phyloP scores from a whole-genome alignment of 2,113 vertebrate genomes.

The Ploceus nigricollis region DNA sequence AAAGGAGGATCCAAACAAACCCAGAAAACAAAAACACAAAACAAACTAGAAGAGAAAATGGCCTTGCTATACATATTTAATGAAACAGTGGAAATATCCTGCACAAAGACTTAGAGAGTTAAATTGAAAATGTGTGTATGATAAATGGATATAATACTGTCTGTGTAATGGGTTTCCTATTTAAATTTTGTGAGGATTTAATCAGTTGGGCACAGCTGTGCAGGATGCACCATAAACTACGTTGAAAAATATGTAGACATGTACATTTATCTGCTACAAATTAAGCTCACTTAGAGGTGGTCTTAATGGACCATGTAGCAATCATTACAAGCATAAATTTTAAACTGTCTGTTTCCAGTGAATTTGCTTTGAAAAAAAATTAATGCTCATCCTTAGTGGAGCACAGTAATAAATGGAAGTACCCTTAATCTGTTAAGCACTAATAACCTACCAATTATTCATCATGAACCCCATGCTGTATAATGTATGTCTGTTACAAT shows the following conservation, averaged over 20 bases:
- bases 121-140: conserved; percentile 69
- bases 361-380: conserved; percentile 80
- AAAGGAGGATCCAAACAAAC: background rate
- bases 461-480: conserved; percentile 69
- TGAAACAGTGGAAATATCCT: conserved; percentile 6
- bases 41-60: conserved; percentile 15
- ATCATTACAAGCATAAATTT: conserved; percentile 85
- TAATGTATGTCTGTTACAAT: conserved; percentile 47
- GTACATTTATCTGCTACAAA: conserved; percentile 86
- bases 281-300: conserved; percentile 86
- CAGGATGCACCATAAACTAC: conserved; percentile 81
- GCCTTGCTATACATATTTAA: conserved; percentile 62
- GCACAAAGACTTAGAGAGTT: conserved; percentile 59
- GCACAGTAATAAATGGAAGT: conserved; percentile 79
- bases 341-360: conserved; percentile 78
- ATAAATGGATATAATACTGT: conserved; percentile 81
- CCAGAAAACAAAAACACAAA: conserved; percentile 22
- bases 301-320: conserved; percentile 84
- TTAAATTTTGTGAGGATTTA: conserved; percentile 86
- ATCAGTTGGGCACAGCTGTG: conserved; percentile 83
- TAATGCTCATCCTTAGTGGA: conserved; percentile 71
- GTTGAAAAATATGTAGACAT: conserved; percentile 83
- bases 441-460: conserved; percentile 79
- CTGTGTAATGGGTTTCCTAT: conserved; percentile 85
- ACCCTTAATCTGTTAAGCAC: conserved; percentile 78